Evolutionary conservation across 2,113 vertebrate genomes (phyloP).

Genomic region (Butorides virescens): DNA sequence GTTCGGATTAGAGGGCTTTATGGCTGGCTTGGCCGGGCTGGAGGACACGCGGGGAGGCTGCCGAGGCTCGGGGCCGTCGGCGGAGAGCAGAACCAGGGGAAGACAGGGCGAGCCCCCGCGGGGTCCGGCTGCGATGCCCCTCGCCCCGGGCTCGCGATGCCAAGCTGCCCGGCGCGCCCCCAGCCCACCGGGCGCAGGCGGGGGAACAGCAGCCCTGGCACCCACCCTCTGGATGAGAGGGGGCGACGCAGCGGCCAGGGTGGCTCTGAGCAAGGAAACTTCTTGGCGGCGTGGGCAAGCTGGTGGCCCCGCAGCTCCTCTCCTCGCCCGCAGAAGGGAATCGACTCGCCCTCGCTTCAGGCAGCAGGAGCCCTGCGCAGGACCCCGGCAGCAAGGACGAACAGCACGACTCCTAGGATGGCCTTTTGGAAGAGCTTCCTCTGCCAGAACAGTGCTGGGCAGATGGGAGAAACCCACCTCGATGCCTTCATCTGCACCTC

Average conservation of each 20-base stretch:
- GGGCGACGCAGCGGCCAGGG: neutral
- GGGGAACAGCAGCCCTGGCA: neutral
- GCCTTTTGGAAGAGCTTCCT: neutral
- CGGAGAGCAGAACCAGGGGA: neutral
- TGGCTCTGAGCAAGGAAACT: neutral
- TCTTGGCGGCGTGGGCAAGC: neutral
- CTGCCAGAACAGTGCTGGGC: neutral
- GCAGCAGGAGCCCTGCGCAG: neutral
- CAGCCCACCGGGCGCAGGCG: neutral
- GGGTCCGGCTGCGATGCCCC: neutral
- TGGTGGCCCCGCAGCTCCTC: neutral
- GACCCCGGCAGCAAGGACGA: neutral
- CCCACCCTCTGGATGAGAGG: neutral
- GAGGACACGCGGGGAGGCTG: neutral
- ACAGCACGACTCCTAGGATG: neutral
- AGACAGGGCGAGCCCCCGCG: accelerated
- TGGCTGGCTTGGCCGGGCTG: neutral
- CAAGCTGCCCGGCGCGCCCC: neutral
- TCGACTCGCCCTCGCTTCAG: neutral
- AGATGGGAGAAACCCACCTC: neutral
- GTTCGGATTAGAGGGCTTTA: slow-evolving; percentile 9
- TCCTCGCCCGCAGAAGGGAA: neutral
- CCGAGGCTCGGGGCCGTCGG: neutral
- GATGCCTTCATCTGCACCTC: neutral
- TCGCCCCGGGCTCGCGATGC: accelerated